Conservation (phyloP, 2,888 invertebrate species). For the Rhamphomyia laevipes region DNA sequence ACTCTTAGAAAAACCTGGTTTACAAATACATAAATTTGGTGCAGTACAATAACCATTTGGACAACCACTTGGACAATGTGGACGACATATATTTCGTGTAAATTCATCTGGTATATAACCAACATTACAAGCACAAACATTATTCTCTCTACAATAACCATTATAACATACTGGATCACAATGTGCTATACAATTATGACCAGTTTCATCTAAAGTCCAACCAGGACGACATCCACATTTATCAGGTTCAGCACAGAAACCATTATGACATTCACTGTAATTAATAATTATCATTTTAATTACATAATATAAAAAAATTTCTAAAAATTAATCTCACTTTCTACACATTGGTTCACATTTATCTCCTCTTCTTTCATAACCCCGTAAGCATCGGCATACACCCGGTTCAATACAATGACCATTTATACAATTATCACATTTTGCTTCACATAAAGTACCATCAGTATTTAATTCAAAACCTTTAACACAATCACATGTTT, state of each 20-base stretch:
- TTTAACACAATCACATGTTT: slow-evolving; percentile 30
- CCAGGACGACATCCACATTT: slow-evolving; percentile 22
- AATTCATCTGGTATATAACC: slow-evolving; percentile 41
- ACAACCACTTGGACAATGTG: slow-evolving; percentile 58
- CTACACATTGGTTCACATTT: slow-evolving; percentile 32
- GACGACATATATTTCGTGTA: slow-evolving; percentile 39
- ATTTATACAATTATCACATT: slow-evolving; percentile 34
- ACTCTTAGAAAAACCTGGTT: slow-evolving; percentile 24
- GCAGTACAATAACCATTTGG: slow-evolving; percentile 59
- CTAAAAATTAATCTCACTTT: slow-evolving; percentile 19
- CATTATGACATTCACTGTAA: slow-evolving; percentile 21
- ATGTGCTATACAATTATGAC: slow-evolving; percentile 39
- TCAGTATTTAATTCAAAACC: slow-evolving; percentile 28
- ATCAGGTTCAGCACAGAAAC: slow-evolving; percentile 26
- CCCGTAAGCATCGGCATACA: slow-evolving; percentile 47
- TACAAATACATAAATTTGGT: slow-evolving; percentile 61
- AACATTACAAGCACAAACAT: slow-evolving; percentile 46
- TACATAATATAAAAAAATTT: too few species aligned
- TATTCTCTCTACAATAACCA: slow-evolving; percentile 52
- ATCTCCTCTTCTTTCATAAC: slow-evolving; percentile 34
- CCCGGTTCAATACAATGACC: slow-evolving; percentile 50
- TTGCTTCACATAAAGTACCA: slow-evolving; percentile 27
- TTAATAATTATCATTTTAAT: too few species aligned
- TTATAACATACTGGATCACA: slow-evolving; percentile 57
- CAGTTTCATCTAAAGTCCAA: slow-evolving; percentile 25